Evolutionary conservation across 1,140 invertebrate species (phyloP), one percentile per base, ranked within the genome.

Genomic region (Platorchestia sp.): DNA sequence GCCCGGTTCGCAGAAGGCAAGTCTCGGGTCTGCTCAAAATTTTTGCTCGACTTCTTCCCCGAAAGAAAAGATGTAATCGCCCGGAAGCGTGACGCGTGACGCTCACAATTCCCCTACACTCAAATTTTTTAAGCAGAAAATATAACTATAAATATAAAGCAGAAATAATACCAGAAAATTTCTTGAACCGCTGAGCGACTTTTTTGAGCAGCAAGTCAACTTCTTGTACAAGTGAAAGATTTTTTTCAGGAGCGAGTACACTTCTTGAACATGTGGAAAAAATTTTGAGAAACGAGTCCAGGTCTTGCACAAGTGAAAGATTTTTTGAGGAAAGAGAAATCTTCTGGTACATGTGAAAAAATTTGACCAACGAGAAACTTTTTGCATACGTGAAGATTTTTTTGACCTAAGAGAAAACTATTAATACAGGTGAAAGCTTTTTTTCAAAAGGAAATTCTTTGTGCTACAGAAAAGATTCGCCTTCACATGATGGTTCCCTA

Each of bases 71-170:
- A 44, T 93, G 91, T 41, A 93, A 93, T 93, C 45, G 44, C 44
- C 47, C 44, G 44, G 45, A 93, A 93, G 45, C 91, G 19, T 41
- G 10, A 44, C 91, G 19, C 43, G 44, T 93, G 44, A 93, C 47
- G 10, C 44, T 10, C 6, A 90, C 19, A 45, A 47, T 93, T 93
- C 47, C 45, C 91, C 91, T 10, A 36, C 22, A n/a, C 44, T n/a
- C 47, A 16, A 93, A 93, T 93, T 47, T 89, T 89, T 86, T 86
- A n/a, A n/a, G n/a, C n/a, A n/a, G n/a, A n/a, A n/a, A n/a, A n/a
- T n/a, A n/a, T n/a, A n/a, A n/a, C n/a, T n/a, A n/a, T n/a, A n/a
- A n/a, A n/a, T n/a, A n/a, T n/a, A n/a, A n/a, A n/a, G n/a, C n/a
- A n/a, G n/a, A n/a, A 5, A 41, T 89, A 27, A 7, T 19, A 89